Percentiles rank a stretch among this genome's conserved stretches.
These are phyloP conservation scores for Dicycla oo DNA, from an alignment of 2,888 invertebrate genomes.

Conservation along the genomic window DNA sequence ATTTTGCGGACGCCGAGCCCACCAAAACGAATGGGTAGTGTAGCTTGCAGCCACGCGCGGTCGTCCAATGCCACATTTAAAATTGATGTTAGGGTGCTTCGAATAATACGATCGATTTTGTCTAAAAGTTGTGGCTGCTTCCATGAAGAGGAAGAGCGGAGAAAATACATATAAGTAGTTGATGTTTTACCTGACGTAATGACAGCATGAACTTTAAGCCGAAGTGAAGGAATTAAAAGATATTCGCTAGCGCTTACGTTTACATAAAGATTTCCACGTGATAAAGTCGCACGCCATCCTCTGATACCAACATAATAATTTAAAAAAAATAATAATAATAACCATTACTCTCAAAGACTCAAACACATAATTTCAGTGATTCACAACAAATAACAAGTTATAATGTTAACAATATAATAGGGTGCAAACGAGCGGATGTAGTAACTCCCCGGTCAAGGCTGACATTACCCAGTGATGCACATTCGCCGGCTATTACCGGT, in stretches of 20 bases:
- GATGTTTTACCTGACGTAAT: too few relatives aligned
- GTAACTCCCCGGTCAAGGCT: slow-evolving; percentile 52
- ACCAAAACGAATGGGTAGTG: too few relatives aligned
- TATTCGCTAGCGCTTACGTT: not conserved
- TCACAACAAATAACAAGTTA: not conserved
- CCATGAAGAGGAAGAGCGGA: too few relatives aligned
- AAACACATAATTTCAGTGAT: slow-evolving; percentile 13
- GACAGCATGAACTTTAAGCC: too few relatives aligned
- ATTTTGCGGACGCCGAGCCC: too few relatives aligned
- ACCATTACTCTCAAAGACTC: not conserved
- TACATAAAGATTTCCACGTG: not conserved
- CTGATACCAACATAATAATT: not conserved
- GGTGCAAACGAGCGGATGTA: slow-evolving; percentile 49
- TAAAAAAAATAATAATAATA: slow-evolving; percentile 10
- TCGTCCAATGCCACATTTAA: too few relatives aligned
- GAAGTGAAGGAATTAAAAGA: not conserved
- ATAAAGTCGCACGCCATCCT: not conserved
- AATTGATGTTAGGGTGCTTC: too few relatives aligned
- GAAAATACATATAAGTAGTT: too few relatives aligned
- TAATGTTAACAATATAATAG: slow-evolving; percentile 31
- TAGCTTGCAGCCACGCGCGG: too few relatives aligned
- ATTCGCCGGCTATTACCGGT: slow-evolving; percentile 36
- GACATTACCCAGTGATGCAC: slow-evolving; percentile 31
- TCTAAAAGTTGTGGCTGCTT: too few relatives aligned
- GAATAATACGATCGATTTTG: too few relatives aligned